These are phyloP conservation scores for Cyclophora punctaria DNA, from an alignment of 2,888 invertebrate species.

Conservation along the genomic window DNA sequence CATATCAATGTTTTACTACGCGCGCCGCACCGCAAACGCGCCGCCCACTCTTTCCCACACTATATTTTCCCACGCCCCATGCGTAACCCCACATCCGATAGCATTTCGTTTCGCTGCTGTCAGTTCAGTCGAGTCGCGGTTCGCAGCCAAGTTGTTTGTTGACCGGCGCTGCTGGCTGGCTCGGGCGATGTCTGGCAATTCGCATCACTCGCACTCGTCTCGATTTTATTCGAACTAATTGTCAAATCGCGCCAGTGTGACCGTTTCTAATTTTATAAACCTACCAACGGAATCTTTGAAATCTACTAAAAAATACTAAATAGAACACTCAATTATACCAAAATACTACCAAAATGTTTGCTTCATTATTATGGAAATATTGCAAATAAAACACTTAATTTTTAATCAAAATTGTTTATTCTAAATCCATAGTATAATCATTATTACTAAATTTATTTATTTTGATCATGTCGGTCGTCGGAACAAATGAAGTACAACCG, in stretches of 20 bases:
- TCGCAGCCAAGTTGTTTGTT: slow-evolving; percentile 24
- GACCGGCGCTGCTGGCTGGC: slow-evolving; percentile 14
- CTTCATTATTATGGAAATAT: no score
- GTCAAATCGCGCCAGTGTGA: slow-evolving; percentile 43
- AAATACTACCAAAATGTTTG: no score
- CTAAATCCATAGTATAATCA: no score
- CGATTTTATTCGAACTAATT: slow-evolving; percentile 24
- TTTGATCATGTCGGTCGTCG: no score
- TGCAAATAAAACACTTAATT: no score
- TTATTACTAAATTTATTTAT: no score
- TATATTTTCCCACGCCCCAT: slow-evolving; percentile 87
- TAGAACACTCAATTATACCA: no score
- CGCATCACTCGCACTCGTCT: slow-evolving; percentile 14
- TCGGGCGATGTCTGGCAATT: slow-evolving; percentile 10
- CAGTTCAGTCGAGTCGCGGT: slow-evolving; percentile 43
- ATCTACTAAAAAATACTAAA: no score
- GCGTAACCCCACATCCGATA: slow-evolving; percentile 84
- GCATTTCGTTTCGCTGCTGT: slow-evolving; percentile 47
- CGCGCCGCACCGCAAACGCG: slow-evolving; percentile 28
- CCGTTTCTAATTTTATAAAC: no score
- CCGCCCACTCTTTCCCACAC: slow-evolving; percentile 89
- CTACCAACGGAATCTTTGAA: no score
- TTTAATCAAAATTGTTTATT: no score
- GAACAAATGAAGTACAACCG: no score
- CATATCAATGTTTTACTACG: slow-evolving; percentile 78